Evolutionary conservation across 2,888 invertebrate species (phyloP), one percentile per base, ranked within the genome.

Genomic region (Hydropsyche betteni): DNA sequence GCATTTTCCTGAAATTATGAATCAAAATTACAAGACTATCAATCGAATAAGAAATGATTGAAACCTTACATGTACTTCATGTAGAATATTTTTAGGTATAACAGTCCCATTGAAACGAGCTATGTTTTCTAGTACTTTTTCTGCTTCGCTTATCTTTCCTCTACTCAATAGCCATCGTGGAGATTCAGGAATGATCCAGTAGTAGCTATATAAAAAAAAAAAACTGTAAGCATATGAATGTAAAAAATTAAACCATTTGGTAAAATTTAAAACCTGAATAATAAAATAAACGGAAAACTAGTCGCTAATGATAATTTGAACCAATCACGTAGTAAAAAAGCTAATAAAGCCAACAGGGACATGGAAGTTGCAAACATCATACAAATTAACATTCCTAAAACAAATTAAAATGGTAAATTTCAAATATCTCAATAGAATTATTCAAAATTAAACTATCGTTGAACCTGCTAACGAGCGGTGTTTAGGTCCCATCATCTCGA

Each of bases 141-240:
- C 90, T 0, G 92, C 92, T 80, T 92, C 91, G 73, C 90, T 89
- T 80, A 91, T 88, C 64, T 90, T 86, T 34, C 91, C 90, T 80
- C 90, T 88, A 34, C 91, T 89, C 5, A 91, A 89, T 24, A 91
- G 84, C 92, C 92, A 92, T 78, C 92, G 84, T 2, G 92, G 91
- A 68, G 92, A 92, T 82, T 92, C 92, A 7, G 92, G 92, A 79
- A 92, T 88, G 55, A 92, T 85, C 90, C 91, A 91, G 81, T 89
- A 90, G 80, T 88, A 90, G 78, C 90, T 90, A 83, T 38, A 61
- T 61, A 5, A 36, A 12, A 34, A 36, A 5, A 64, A 2, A 58
- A n/a, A n/a, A n/a, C n/a, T 58, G 3, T 4, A 58, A 16, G 24
- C 4, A 58, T 58, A 16, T 50, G 12, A 52, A 10, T 16, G 14